Percentiles rank a stretch among this genome's conserved stretches.
Evolutionary conservation across 2,797 vertebrate genomes (phyloP).

Genomic region (Acanthiza pusilla): DNA sequence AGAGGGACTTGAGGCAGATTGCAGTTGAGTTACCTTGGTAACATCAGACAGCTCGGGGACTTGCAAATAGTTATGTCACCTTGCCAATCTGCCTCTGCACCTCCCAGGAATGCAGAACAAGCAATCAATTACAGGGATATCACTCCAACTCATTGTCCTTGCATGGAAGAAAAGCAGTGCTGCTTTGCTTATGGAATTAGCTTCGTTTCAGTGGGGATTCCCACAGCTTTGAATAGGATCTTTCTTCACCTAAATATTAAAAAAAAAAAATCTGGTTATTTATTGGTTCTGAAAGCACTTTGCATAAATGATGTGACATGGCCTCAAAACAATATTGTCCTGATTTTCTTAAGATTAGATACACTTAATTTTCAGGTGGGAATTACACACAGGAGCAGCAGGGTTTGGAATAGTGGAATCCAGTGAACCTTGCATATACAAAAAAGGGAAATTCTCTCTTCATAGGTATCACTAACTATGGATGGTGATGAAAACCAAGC

Average conservation of each 20-base stretch:
- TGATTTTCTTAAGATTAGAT: neutral
- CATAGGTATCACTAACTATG: neutral
- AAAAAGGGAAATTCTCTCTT: neutral
- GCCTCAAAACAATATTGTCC: neutral
- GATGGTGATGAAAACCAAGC: neutral
- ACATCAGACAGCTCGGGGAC: neutral
- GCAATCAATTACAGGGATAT: neutral
- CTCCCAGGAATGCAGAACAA: neutral
- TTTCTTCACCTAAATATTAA: neutral
- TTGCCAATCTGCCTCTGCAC: neutral
- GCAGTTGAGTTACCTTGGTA: conserved; percentile 51
- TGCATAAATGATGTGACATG: neutral
- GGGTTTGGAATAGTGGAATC: neutral
- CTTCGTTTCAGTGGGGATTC: neutral
- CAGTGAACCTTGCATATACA: neutral
- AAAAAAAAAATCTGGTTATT: neutral
- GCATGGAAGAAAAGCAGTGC: neutral
- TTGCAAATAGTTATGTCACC: conserved; percentile 35
- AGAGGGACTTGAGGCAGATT: neutral
- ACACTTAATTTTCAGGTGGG: neutral
- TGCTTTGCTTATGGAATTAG: neutral
- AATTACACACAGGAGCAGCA: neutral
- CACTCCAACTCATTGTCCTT: neutral
- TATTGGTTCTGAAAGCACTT: neutral
- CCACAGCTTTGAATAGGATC: neutral